phyloP scores from a whole-genome alignment of 2,113 vertebrate genomes.

The Pituophis catenifer region DNA sequence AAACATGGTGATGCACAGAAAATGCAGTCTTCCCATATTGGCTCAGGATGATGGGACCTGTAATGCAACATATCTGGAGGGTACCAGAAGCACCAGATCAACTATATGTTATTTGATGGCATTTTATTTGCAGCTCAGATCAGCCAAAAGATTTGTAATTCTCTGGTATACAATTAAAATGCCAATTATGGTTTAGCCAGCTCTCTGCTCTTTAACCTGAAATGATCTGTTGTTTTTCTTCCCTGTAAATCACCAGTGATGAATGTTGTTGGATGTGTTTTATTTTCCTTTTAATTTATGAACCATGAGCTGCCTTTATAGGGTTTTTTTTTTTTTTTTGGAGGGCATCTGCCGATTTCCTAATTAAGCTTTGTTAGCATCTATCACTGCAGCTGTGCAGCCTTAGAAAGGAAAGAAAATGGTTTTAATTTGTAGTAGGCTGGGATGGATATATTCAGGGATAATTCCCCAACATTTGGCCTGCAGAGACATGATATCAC shows the following conservation, averaged over 20 bases:
- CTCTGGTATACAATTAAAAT: conserved; percentile 71
- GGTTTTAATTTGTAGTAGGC: neutral
- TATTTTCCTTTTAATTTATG: conserved; percentile 31
- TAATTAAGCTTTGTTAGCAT: neutral
- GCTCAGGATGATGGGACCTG: neutral
- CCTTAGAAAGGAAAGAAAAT: neutral
- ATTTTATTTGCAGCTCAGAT: conserved; percentile 30
- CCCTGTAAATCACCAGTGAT: neutral
- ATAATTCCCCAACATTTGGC: neutral
- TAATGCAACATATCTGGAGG: neutral
- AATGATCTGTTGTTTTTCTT: conserved; percentile 38
- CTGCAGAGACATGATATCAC: neutral
- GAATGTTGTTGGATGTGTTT: neutral
- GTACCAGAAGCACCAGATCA: conserved; percentile 23
- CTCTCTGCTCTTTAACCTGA: conserved; percentile 35
- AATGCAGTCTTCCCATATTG: neutral
- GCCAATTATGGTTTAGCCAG: conserved; percentile 61
- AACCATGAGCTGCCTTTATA: neutral
- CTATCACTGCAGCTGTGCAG: neutral
- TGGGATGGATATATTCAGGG: neutral
- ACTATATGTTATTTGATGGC: conserved; percentile 49
- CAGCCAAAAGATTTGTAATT: conserved; percentile 67
- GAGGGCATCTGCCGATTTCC: neutral
- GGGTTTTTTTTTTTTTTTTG: neutral
- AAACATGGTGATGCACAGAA: neutral